Percentiles rank a stretch among this genome's conserved stretches.
phyloP scores from a whole-genome alignment of 1,140 invertebrate genomes.

The Laupala kohalensis region DNA sequence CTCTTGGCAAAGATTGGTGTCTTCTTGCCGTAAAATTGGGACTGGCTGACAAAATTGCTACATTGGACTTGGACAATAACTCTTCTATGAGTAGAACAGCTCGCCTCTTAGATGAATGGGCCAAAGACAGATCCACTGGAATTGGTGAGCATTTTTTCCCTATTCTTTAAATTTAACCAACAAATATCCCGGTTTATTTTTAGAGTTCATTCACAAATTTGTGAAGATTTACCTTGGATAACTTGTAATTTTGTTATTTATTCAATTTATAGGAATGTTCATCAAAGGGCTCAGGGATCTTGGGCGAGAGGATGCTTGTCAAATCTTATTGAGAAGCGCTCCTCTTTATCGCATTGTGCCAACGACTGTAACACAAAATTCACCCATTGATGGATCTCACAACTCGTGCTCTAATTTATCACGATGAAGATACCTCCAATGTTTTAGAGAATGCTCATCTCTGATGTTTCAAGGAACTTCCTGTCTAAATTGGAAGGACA shows the following conservation, averaged over 20 bases:
- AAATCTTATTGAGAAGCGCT: conserved; percentile 31
- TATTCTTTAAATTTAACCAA: too few species aligned
- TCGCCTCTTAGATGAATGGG: conserved; percentile 35
- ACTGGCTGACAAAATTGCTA: conserved; percentile 38
- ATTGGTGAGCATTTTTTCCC: conserved; percentile 26
- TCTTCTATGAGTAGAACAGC: conserved; percentile 31
- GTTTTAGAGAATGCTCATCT: too few species aligned
- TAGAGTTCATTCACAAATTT: too few species aligned
- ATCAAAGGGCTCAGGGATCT: conserved; percentile 35
- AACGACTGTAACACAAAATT: conserved; percentile 16
- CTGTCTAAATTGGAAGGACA: too few species aligned
- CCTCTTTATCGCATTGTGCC: conserved; percentile 31
- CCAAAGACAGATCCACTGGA: conserved; percentile 27
- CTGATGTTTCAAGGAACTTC: too few species aligned
- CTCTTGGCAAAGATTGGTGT: conserved; percentile 71
- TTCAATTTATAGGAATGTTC: conserved; percentile 16
- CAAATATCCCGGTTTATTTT: too few species aligned
- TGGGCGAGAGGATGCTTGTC: conserved; percentile 35
- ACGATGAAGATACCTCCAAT: too few species aligned
- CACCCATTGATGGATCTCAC: conserved; percentile 4
- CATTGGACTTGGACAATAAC: conserved; percentile 30
- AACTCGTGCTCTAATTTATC: conserved; percentile 12
- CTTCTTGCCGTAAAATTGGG: conserved; percentile 62
- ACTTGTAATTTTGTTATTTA: neutral
- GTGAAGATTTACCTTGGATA: too few species aligned